Percentiles rank a stretch among this genome's conserved stretches.
These are phyloP conservation scores for Formica exsecta DNA, from an alignment of 1,140 invertebrate species.

Conservation along the genomic window DNA sequence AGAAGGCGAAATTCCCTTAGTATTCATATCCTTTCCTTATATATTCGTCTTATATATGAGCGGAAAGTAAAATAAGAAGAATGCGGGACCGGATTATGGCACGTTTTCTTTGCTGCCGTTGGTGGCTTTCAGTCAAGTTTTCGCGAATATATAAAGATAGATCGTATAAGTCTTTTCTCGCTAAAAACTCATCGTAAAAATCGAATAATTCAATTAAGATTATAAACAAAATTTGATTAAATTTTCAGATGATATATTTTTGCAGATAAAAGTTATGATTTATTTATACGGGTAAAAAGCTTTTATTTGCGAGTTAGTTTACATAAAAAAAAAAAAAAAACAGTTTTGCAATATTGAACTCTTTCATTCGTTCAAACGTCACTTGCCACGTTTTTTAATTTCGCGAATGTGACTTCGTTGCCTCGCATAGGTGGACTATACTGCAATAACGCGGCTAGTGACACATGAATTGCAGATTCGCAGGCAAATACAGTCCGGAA, in stretches of 20 bases:
- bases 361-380: neutral
- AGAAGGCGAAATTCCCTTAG: neutral
- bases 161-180: neutral
- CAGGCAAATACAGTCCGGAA: neutral
- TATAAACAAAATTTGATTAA: neutral
- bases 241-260: neutral
- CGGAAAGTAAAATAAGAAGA: neutral
- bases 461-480: constrained; percentile 57
- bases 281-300: neutral
- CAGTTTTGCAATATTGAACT: neutral
- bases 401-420: constrained; percentile 4
- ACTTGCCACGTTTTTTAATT: constrained; percentile 4
- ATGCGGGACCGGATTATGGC: neutral
- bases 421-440: neutral
- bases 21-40: neutral
- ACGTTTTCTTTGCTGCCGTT: neutral
- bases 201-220: neutral
- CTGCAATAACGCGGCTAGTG: constrained; percentile 27
- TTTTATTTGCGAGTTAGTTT: neutral
- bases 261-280: too few relatives aligned
- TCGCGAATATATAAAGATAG: neutral
- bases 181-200: too few relatives aligned
- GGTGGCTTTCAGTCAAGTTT: neutral
- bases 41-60: too few relatives aligned
- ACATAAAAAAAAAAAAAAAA: neutral